Evolutionary conservation across 2,797 vertebrate species (phyloP).

Genomic region (Gymnoscopelus microlampas): DNA sequence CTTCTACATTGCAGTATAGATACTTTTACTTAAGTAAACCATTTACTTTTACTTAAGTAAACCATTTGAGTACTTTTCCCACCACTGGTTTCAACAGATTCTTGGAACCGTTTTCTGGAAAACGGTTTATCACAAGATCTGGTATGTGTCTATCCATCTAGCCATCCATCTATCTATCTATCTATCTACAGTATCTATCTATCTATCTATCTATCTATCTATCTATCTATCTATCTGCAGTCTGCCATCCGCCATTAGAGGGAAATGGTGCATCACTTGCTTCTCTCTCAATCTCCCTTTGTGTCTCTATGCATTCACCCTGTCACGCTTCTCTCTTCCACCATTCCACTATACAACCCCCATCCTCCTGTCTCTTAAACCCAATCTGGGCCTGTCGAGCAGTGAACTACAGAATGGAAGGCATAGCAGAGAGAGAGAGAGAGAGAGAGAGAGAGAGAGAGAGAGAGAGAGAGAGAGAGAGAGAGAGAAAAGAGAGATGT

Average conservation of each 20-base stretch:
- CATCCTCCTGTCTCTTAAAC: conserved; percentile 17
- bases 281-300: conserved; percentile 27
- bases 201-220: not conserved
- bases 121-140: too few relatives aligned
- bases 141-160: too few relatives aligned
- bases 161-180: too few relatives aligned
- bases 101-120: too few relatives aligned
- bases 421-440: conserved; percentile 1
- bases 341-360: not conserved
- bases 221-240: conserved; percentile 32
- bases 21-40: too few relatives aligned
- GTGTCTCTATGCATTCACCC: conserved; percentile 35
- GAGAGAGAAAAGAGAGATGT: not conserved
- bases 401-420: conserved; percentile 27
- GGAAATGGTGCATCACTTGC: conserved; percentile 23
- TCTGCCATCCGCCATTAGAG: conserved; percentile 53
- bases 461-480: not conserved
- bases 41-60: too few relatives aligned
- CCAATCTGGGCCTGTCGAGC: conserved; percentile 12
- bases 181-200: too few relatives aligned
- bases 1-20: too few relatives aligned
- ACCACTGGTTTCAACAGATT: too few relatives aligned
- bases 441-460: not conserved
- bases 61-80: too few relatives aligned
- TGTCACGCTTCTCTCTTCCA: not conserved